Evolutionary conservation across 2,888 invertebrate genomes (phyloP), one percentile per base, ranked within the genome.

Genomic region (Eugnorisma glareosa): DNA sequence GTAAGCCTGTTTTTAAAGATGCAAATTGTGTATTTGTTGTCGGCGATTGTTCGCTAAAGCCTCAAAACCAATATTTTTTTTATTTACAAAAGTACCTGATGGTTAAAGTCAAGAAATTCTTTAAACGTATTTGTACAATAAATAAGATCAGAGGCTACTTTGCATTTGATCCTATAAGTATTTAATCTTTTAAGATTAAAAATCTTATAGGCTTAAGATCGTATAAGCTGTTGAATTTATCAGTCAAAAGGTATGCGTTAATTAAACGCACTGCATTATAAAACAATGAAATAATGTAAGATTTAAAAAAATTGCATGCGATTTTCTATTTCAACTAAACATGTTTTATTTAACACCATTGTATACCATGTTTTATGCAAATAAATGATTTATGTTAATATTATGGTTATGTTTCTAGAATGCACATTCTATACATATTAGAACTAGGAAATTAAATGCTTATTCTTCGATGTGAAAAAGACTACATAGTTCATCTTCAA

Each of bases 31-130:
- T 75, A 70, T 86, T 84, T 78, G 82, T 51, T 84, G 73, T 83
- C 77, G 70, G 77, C 77, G 64, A 75, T 86, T 87, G 73, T 81
- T 68, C 78, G 86, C 75, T 83, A 86, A 87, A 90, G 83, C 85
- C 86, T 88, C 82, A 73, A 77, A 84, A 80, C 81, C 84, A 89
- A 90, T 89, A 88, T 90, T 88, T 81, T 88, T 81, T 73, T 86
- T 82, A 77, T 80, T 70, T 73, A 67, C 72, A 15, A 11, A 71
- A 54, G 70, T 70, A 61, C 35, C 28, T 67, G 78, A 71, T 13
- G 37, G 68, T 54, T 63, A 40, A 69, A 43, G 35, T 43, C 45
- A 83, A 72, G 37, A 59, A 2, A 10, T 5, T 54, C n/a, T 48
- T 35, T 64, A 70, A 54, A 59, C n/a, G 35, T 64, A 18, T 51